Base-by-base conservation (phyloP, 2,888 invertebrate species). In the Euphydryas editha region DNA sequence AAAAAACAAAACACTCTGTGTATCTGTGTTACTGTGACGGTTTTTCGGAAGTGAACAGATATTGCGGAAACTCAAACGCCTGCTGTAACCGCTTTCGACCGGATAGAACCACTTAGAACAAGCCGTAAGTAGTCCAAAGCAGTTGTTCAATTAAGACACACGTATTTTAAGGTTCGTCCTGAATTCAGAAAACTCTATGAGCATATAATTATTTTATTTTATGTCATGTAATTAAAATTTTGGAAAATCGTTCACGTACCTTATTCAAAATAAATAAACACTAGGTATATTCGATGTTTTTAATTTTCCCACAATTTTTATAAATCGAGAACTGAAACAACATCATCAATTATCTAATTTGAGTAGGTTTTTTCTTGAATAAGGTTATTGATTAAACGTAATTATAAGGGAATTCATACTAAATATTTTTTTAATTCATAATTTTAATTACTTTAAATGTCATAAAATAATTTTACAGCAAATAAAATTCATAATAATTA, bases 61-160 rank as follows among this genome's bases (percentile, higher is more conserved):
- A 21, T 65, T 70, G 59, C 55, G 62, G 65, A 65, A 70, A 61
- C 57, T 59, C 62, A 24, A 60, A 30, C 8, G 42, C 59, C 56
- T 36, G 62, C 42, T 44, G 42, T 74, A 80, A 81, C 84, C 80
- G 85, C 85, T 82, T 84, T 84, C 79, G 72, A 78, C 84, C 80
- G 81, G 81, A 79, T 73, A 59, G 64, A 78, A 76, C 80, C 79
- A 80, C 73, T 77, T 76, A 75, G 68, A 77, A 75, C 77, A 76
- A 73, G 79, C 73, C 77, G 90, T 90, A 76, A 89, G 90, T 90
- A 84, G 75, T 70, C 62, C 62, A 62, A 57, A 60, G 58, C 58
- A 68, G 71, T 73, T 73, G 72, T 75, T 75, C 73, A 71, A 73
- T 65, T 70, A 56, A 70, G 72, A 67, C 54, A 56, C 65, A 63